Evolutionary conservation across 2,888 invertebrate species (phyloP), one percentile per base, ranked within the genome.

Genomic region (Drosophila rellima): DNA sequence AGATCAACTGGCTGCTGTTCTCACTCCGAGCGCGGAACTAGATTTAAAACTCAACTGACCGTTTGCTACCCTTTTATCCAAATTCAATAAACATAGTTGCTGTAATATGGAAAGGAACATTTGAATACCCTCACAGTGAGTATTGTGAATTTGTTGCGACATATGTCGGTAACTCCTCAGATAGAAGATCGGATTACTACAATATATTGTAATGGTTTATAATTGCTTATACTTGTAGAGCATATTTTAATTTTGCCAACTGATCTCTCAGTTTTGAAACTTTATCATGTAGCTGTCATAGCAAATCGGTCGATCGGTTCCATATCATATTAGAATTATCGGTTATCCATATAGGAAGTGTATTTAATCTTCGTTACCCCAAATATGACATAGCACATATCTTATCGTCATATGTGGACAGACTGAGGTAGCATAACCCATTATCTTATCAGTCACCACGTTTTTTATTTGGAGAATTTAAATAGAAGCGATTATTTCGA

Each of bases 41-140:
- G 39, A 64, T 80, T 47, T 81, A 45, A 42, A 11, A 26, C 5
- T 7, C 15, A 31, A 50, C 52, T 51, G 47, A 37, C 15, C 10
- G 11, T 18, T 23, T 42, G 4, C 23, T 37, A 33, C n/a, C 2
- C 57, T 67, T 50, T 71, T 13, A 45, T 26, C 13, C 11, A 7
- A 48, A 60, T 62, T 65, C 23, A 54, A 23, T 50, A 44, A 11
- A 44, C 8, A 17, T 17, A 39, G 35, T 23, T 29, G 13, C 15
- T 33, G 20, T 15, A 10, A 8, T 23, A 15, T 15, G n/a, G 6
- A 33, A 20, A 15, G 23, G 6, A 33, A 10, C 18, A 29, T 8
- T 54, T 18, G 2, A 10, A 54, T 31, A 42, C 42, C n/a, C 54
- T 54, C 11, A 18, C 18, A 3, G 18, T 18, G 5, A 18, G 13